A percentile compares a stretch with the other conserved stretches of the same genome.
phyloP scores from a whole-genome alignment of 2,797 vertebrate species.

The Lutra lutra region DNA sequence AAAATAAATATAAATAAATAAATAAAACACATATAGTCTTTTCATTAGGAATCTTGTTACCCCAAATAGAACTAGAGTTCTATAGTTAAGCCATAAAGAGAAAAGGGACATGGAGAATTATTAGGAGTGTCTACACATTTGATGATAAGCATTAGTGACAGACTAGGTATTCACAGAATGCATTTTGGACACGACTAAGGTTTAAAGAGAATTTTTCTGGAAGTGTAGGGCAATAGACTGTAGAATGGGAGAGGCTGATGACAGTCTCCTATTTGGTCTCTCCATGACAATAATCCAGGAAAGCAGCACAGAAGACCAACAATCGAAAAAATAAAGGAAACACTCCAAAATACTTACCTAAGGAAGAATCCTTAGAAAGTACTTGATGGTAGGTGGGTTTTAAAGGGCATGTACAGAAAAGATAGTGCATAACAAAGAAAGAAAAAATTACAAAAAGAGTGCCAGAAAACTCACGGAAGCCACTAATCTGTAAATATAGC shows the following conservation, averaged over 20 bases:
- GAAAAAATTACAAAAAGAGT: not conserved
- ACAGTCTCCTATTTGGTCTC: not conserved
- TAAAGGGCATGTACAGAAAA: not conserved
- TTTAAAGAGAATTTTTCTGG: not conserved
- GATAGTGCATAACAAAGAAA: not conserved
- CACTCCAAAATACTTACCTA: not conserved
- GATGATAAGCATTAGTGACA: not conserved
- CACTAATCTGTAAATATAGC: not conserved
- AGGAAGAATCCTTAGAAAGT: not conserved
- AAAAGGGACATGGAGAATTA: not conserved
- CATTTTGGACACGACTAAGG: not conserved
- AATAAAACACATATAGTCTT: not conserved
- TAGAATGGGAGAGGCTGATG: not conserved
- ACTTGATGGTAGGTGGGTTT: not conserved
- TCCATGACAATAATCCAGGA: not conserved
- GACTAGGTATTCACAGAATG: not conserved
- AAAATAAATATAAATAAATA: not conserved
- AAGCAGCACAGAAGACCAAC: not conserved
- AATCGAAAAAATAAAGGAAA: slow-evolving; percentile 36
- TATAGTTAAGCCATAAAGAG: not conserved
- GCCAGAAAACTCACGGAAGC: not conserved
- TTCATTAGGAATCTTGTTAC: not conserved
- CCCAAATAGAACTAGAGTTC: slow-evolving; percentile 13
- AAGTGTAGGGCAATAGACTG: not conserved
- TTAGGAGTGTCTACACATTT: slow-evolving; percentile 6